Evolutionary conservation across 2,797 vertebrate genomes (phyloP), one percentile per base, ranked within the genome.

Genomic region (Delichon dasypus): DNA sequence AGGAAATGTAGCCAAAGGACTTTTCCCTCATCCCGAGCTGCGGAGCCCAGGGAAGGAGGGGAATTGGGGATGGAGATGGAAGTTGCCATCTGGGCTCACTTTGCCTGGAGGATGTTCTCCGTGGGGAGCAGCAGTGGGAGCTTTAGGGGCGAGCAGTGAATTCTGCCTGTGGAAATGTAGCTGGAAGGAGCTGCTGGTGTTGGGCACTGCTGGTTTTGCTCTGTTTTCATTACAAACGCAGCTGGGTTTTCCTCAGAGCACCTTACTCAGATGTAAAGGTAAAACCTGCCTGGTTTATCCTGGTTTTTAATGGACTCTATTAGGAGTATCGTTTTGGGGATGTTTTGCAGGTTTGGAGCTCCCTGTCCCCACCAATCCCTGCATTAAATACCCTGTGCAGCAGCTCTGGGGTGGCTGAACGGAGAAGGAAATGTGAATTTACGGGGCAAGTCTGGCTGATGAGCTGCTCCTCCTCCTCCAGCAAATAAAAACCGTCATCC

Each of bases 51-150:
- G 61, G 50, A 60, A 53, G 16, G 16, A 61, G 73, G 19, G 51
- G 58, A 27, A 10, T 84, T 84, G 13, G 2, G 30, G 44, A 3
- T 17, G 53, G 73, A 57, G 74, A 21, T 84, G 80, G 4, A 55
- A 85, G 42, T 42, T 90, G 57, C 42, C 84, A 75, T 68, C 91
- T 94, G 91, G 74, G 66, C 44, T 93, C 53, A 29, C 34, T 86
- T 90, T 72, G 61, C 0, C 0, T 48, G 16, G 70, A 77, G 86
- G 80, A 75, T 92, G 84, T 51, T 93, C 84, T 92, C 84, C 0
- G 0, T 44, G 61, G 88, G 79, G 90, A 88, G 3, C 74, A 87
- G 71, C 23, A 65, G 27, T 83, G 80, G 62, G 45, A 88, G 68
- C 18, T 80, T 71, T 16, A 47, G 76, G 80, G 89, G 55, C 80